Conservation (phyloP, 2,888 invertebrate species). For the Ennomos quercinarius region DNA sequence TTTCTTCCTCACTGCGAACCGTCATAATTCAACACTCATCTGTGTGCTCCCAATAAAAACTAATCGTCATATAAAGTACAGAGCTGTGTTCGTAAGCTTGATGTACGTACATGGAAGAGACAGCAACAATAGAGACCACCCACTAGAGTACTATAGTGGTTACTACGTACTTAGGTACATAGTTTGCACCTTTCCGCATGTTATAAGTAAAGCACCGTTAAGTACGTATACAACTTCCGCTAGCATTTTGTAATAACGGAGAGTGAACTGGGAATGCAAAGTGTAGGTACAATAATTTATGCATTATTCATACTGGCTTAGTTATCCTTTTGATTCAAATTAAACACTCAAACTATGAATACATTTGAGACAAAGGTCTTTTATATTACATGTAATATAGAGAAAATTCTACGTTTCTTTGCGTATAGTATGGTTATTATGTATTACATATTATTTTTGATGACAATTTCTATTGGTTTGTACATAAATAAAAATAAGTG, state of each 20-base stretch:
- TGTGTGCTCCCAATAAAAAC: constrained; percentile 18
- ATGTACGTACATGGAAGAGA: constrained; percentile 1
- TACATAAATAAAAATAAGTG: too few relatives aligned
- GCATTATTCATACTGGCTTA: not conserved
- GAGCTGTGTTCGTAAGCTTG: constrained; percentile 7
- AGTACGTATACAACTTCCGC: not conserved
- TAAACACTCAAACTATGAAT: too few relatives aligned
- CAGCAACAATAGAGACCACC: not conserved
- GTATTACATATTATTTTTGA: too few relatives aligned
- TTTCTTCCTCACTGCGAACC: constrained; percentile 28
- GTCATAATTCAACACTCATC: constrained; percentile 31
- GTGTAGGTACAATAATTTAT: constrained; percentile 1
- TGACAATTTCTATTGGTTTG: too few relatives aligned
- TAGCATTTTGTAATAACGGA: constrained; percentile 5
- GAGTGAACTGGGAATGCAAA: constrained; percentile 6
- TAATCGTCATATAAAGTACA: constrained; percentile 9
- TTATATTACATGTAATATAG: too few relatives aligned
- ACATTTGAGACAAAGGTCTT: too few relatives aligned
- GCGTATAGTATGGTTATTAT: too few relatives aligned
- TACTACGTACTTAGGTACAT: too few relatives aligned
- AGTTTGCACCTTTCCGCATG: too few relatives aligned
- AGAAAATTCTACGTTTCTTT: too few relatives aligned
- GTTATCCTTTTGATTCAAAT: not conserved
- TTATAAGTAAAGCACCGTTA: too few relatives aligned
- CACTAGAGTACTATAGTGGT: not conserved